Base-by-base conservation (phyloP, 2,113 vertebrate species). In the Halcyon senegalensis region DNA sequence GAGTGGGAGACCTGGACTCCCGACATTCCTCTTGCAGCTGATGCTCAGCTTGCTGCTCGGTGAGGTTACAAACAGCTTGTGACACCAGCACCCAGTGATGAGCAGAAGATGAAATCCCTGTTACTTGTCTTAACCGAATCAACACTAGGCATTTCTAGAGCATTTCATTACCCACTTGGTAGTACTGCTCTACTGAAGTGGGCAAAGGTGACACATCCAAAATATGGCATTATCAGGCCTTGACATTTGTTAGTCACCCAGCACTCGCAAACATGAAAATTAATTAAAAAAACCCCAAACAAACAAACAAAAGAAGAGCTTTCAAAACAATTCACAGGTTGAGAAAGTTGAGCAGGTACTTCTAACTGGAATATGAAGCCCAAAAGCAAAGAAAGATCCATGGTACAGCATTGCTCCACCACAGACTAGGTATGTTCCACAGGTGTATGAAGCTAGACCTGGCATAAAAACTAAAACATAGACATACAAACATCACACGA, bases 21-120 rank as follows among this genome's bases (percentile, higher is more conserved):
- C 3, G 28, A 10, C 8, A 20, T 11, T 10, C 93, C n/a, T 24
- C 41, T 30, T 17, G 6, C 17, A 59, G 58, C 35, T 28, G 9
- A 25, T 3, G 60, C 76, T 35, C 39, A 4, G 51, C 55, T 33
- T 48, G 20, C 82, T 16, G 39, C 11, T 53, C 2, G 0, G 27
- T 13, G 3, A 31, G 5, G 41, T 13, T 16, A 35, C 6, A 12
- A 21, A 73, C 5, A 73, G 70, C 48, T 44, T 21, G 7, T 1
- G 56, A 91, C 17, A 53, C 8, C 84, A 51, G 43, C 20, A n/a
- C 33, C 14, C 46, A 46, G 50, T 0, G 0, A n/a, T 3, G 6
- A 60, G 37, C 21, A 37, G 60, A 53, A 53, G 70, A 27, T 35
- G 51, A 70, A 84, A 33, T 8, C 46, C n/a, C 46, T 13, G 5